These are phyloP conservation scores for Mormyrus hasselquistii DNA, from an alignment of 2,797 vertebrate species.

Conservation along the genomic window DNA sequence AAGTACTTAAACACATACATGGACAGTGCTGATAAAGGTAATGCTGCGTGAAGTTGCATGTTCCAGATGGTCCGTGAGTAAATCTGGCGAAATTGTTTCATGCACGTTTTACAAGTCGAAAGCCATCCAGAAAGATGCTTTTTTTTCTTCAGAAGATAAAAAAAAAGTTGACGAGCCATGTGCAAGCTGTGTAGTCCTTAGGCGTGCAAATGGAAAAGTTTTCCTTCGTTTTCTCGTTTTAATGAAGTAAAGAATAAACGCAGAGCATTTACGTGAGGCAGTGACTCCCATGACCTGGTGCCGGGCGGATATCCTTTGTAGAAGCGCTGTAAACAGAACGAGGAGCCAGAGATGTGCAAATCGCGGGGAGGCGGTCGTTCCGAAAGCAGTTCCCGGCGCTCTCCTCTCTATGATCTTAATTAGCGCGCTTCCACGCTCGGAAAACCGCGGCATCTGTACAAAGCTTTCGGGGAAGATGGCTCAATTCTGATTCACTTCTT, in stretches of 20 bases:
- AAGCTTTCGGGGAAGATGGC: neutral
- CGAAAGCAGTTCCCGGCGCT: neutral
- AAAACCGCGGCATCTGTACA: neutral
- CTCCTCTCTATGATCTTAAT: neutral
- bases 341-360: neutral
- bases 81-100: neutral
- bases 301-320: neutral
- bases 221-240: neutral
- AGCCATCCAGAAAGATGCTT: neutral
- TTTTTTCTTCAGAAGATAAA: neutral
- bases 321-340: neutral
- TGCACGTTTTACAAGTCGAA: neutral
- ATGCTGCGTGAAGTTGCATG: neutral
- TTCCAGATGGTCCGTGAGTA: neutral
- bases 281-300: neutral
- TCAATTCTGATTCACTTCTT: neutral
- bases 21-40: neutral
- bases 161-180: neutral
- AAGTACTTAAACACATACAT: neutral
- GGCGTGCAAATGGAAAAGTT: neutral
- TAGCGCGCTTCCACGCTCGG: neutral
- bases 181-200: neutral
- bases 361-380: neutral
- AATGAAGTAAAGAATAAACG: conserved; percentile 9
- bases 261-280: neutral